Evolutionary conservation across 2,888 invertebrate genomes (phyloP), one percentile per base, ranked within the genome.

Genomic region (Xestia xanthographa): DNA sequence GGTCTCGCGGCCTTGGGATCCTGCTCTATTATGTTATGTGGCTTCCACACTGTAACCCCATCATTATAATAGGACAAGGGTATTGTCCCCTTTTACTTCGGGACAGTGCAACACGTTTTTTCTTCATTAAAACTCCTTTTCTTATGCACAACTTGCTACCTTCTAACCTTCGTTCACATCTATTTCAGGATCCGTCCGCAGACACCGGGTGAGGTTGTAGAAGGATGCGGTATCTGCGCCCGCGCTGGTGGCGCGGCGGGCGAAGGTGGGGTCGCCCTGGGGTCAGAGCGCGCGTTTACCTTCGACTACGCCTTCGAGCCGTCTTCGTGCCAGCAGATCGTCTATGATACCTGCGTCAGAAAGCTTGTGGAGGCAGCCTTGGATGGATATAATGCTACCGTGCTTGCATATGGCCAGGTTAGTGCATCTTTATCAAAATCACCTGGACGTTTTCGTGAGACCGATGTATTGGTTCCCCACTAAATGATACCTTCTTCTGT

Each of bases 371-470:
- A 99, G 87, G 98, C 99, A 48, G 98, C 99, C 14, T 97, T 99
- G 77, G 98, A 99, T 90, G 99, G 99, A 76, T 99, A 99, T 96
- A 99, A 99, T 97, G 99, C 99, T 26, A 99, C 99, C 20, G 98
- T 99, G 62, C 97, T 99, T 89, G 99, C 99, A 0, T 99, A 99
- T 95, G 99, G 99, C 86, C 99, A 99, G 97, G 98, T 98, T 88
- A 93, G 97, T 93, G 8, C 5, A 29, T 72, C 12, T 43, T 12
- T n/a, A 26, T 56, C 12, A 1, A 50, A 66, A 41, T 29, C 20
- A 12, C 34, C 17, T 56, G 5, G 5, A 29, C 53, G 1, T 3
- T 34, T 34, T 34, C 4, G 2, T 26, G 5, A 0, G 17, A 20
- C n/a, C n/a, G 26, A 14, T 26, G 26, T 66, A 17, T 50, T 29